Percentiles rank a stretch among this genome's conserved stretches.
These are phyloP conservation scores for Rhynchophorus ferrugineus DNA, from an alignment of 1,140 invertebrate species.

Conservation along the genomic window DNA sequence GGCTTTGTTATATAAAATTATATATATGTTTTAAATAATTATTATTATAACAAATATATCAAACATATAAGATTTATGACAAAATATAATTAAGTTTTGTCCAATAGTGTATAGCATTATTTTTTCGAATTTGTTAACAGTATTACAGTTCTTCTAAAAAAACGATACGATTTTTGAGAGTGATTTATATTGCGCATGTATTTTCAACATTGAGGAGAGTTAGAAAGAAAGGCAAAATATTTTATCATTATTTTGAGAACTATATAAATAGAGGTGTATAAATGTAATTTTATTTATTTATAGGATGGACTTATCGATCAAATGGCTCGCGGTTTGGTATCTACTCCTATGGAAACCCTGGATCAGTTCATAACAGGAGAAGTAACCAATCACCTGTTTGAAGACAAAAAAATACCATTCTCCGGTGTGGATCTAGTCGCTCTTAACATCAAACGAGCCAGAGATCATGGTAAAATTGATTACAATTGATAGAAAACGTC, in stretches of 20 bases:
- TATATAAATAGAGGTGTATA: neutral
- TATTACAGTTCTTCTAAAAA: no score
- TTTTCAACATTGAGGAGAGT: no score
- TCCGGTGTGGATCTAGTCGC: slow-evolving; percentile 79
- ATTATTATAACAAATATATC: no score
- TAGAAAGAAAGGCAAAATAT: no score
- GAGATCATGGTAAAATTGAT: slow-evolving; percentile 48
- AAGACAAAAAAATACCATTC: slow-evolving; percentile 76
- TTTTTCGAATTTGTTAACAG: no score
- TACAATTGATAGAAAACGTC: slow-evolving; percentile 66
- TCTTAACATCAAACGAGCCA: slow-evolving; percentile 68
- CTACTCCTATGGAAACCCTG: slow-evolving; percentile 87
- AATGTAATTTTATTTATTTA: slow-evolving; percentile 6
- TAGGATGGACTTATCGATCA: slow-evolving; percentile 74
- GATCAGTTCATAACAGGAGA: slow-evolving; percentile 91
- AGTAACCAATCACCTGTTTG: slow-evolving; percentile 90
- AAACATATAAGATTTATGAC: no score
- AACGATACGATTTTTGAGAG: no score
- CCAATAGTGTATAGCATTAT: no score
- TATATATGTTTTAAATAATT: no score
- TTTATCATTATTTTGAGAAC: slow-evolving; percentile 2
- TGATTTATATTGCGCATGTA: no score
- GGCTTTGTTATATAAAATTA: no score
- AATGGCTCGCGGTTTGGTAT: slow-evolving; percentile 77
- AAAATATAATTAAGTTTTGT: no score